Evolutionary conservation across 2,797 vertebrate genomes (phyloP), one percentile per base, ranked within the genome.

Genomic region (Oreochromis mossambicus): DNA sequence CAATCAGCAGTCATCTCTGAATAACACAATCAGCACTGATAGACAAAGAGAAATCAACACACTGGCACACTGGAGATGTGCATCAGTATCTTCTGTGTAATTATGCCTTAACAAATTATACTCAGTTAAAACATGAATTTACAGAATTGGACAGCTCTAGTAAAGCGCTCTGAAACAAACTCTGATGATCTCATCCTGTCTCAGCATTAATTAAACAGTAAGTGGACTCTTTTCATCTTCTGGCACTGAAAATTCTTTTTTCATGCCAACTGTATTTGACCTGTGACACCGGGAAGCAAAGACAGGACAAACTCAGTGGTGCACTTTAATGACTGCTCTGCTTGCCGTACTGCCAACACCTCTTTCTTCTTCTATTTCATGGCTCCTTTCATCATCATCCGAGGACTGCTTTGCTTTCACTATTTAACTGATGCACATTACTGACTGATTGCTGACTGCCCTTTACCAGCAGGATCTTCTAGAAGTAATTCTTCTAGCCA

Each of bases 231-330:
- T 80, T 66, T 63, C 5, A 73, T 86, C 52, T 14, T 54, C 51
- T 86, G 81, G 79, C 56, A 54, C 29, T 21, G 77, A 56, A 48
- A 8, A 38, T 3, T 1, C 5, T 54, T 77, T 66, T 79, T 41
- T 84, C 41, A 77, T 77, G 50, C 84, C 79, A 81, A 14, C 68
- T 88, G 48, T 21, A 32, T 82, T 81, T 86, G 79, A 88, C 86
- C 83, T 77, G 19, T 24, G 34, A 82, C 77, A 1, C 21, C 6
- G 6, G 17, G 68, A 50, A 75, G 15, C 24, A 75, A 75, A 75
- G 63, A 56, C 61, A 83, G 68, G 54, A 82, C 32, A 85, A 82
- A 83, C 79, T 78, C 24, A 38, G 24, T 3, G 10, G 21, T 54
- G 56, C 14, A 6, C 38, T 86, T 87, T 81, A 83, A 86, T 70